Evolutionary conservation across 2,888 invertebrate species (phyloP), one percentile per base, ranked within the genome.

Genomic region (Mycalesis mineus): DNA sequence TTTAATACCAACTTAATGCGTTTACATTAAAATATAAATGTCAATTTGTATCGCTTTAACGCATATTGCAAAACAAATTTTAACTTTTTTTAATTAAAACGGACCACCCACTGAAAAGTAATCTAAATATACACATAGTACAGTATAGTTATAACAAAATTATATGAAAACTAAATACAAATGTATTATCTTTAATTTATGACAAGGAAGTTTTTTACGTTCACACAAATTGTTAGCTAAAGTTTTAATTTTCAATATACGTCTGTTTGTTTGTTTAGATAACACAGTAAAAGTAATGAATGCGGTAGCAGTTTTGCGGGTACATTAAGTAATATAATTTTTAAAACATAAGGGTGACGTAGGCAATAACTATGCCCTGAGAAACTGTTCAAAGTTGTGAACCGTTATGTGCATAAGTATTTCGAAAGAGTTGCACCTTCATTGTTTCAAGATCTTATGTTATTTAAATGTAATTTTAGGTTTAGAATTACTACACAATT

Each of bases 1-100:
- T 70, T 72, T 69, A 74, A 73, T 74, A 66, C 66, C 61, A 65
- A 66, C 65, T 75, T 72, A 78, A 74, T 77, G 70, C 71, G 63
- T 76, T 77, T 77, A 76, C 71, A 78, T 78, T 74, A 70, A 76
- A 51, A 52, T 33, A 52, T 42, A 72, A 70, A 65, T 29, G 22
- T 57, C 50, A 52, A 50, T 71, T 63, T 65, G 65, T 57, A 53
- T 51, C 57, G 49, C 47, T 60, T 54, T 62, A 60, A 56, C 58
- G 51, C 55, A 49, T 22, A 22, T 59, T 57, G 53, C 61, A 47
- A n/a, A 39, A 39, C 50, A 15, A 42, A 37, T 37, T 55, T 50
- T 13, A n/a, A 33, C 37, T 42, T 55, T 42, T 41, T 36, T 52
- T 14, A 50, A 40, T 41, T 52, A 42, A 52, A 42, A 33, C 31